Conservation (phyloP, 2,888 invertebrate genomes). For the Chaetogeoica ovagalla region DNA sequence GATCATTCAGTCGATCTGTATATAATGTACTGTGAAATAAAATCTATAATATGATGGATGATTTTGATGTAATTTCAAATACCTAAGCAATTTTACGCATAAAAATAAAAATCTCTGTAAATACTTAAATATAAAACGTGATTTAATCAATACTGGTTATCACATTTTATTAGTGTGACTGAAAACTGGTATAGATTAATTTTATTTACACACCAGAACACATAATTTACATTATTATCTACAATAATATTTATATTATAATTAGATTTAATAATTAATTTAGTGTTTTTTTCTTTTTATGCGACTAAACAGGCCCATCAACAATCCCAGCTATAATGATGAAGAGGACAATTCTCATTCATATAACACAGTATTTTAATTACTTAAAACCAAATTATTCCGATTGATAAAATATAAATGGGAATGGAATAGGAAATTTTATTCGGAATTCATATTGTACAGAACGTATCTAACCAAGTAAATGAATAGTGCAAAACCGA, state of each 20-base stretch:
- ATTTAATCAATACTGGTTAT: too few species aligned
- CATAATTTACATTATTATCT: neutral
- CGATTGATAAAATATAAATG: neutral
- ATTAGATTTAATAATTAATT: neutral
- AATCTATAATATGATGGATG: too few species aligned
- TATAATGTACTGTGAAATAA: neutral
- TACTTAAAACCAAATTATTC: slow-evolving; percentile 5
- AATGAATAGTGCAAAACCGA: slow-evolving; percentile 89
- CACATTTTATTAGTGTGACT: too few species aligned
- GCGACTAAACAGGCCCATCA: neutral
- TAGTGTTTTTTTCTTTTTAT: neutral
- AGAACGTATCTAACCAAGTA: slow-evolving; percentile 91
- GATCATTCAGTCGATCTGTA: slow-evolving; percentile 4
- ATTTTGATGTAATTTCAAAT: too few species aligned
- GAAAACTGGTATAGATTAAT: neutral
- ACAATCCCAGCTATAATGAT: neutral
- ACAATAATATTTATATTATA: neutral
- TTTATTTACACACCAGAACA: neutral
- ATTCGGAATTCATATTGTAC: slow-evolving; percentile 72
- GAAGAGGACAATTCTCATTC: neutral
- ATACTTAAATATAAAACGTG: too few species aligned
- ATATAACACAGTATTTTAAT: slow-evolving; percentile 3
- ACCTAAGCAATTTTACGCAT: too few species aligned
- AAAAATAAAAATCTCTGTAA: too few species aligned
- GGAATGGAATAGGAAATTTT: slow-evolving; percentile 56